phyloP scores from a whole-genome alignment of 1,140 invertebrate species.

The Lepidotrigona ventralis region DNA sequence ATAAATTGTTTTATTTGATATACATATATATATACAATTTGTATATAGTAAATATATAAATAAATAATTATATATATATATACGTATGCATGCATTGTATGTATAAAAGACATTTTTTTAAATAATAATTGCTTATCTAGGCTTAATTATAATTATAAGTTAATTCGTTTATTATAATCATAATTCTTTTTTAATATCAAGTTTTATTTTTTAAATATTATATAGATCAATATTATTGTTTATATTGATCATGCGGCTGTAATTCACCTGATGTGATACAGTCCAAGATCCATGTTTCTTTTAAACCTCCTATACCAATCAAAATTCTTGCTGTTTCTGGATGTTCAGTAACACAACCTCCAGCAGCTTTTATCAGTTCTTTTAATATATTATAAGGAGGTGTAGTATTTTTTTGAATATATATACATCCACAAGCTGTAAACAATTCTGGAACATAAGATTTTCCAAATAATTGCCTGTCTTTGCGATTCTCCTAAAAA shows the following conservation, averaged over 20 bases:
- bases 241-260: conserved; percentile 67
- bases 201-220: background rate
- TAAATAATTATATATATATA: background rate
- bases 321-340: conserved; percentile 67
- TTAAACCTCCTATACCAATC: conserved; percentile 69
- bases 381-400: conserved; percentile 69
- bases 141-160: background rate
- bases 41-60: background rate
- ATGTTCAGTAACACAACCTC: conserved; percentile 72
- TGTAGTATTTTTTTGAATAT: conserved; percentile 69
- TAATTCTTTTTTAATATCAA: background rate
- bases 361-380: conserved; percentile 75
- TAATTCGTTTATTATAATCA: background rate
- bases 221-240: background rate
- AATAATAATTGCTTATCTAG: too few relatives aligned
- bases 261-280: conserved; percentile 75
- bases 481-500: conserved; percentile 74
- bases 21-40: background rate
- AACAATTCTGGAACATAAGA: conserved; percentile 76
- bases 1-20: background rate
- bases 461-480: conserved; percentile 74
- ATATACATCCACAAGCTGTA: conserved; percentile 71
- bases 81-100: background rate
- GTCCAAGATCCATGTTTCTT: conserved; percentile 77
- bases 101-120: too few relatives aligned